Base-by-base conservation (phyloP, 1,140 invertebrate genomes). In the Kradibia gibbosae region DNA sequence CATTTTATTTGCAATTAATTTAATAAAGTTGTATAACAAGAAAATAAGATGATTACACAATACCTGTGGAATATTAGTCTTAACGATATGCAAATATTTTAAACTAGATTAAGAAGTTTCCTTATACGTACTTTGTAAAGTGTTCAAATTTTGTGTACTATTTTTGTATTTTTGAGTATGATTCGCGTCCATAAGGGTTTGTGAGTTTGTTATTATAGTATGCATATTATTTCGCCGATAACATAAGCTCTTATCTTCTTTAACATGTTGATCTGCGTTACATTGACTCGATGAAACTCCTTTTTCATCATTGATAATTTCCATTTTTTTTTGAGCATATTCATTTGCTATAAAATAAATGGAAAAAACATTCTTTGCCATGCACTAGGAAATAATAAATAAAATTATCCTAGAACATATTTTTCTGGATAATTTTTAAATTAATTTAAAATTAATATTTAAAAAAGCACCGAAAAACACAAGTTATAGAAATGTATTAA, bases 271-370 rank as follows among this genome's bases (percentile, higher is more conserved):
- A 25, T 81, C 65, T 3, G 31, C 72, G 79, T 83, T 80, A 81
- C 62, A 80, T 83, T 83, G 86, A 72, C 85, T 83, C 83, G 81
- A 11, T 2, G 50, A 4, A 72, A 72, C 15, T 5, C 42, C 7
- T 45, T 75, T 83, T 79, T 84, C 82, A 39, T 90, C 86, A 86
- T 87, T 83, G 83, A 84, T 84, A 85, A 91, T 88, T 85, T 88
- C 89, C 89, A 91, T 85, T 80, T 90, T 91, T 90, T 91, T 90
- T 90, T 90, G 90, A 88, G 91, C 87, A 88, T 88, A 90, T 84
- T 91, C 85, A 90, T 87, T 91, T 85, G 86, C 91, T 91, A 91
- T 87, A 91, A 91, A 90, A 85, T 72, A 85, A 86, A 91, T 88
- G 84, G 85, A 85, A 89, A 88, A 89, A 91, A 90, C n/a, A n/a